A percentile compares a stretch with the other conserved stretches of the same genome.
These are phyloP conservation scores for Allolobophora icterica DNA, from an alignment of 2,888 invertebrate species.

Conservation along the genomic window DNA sequence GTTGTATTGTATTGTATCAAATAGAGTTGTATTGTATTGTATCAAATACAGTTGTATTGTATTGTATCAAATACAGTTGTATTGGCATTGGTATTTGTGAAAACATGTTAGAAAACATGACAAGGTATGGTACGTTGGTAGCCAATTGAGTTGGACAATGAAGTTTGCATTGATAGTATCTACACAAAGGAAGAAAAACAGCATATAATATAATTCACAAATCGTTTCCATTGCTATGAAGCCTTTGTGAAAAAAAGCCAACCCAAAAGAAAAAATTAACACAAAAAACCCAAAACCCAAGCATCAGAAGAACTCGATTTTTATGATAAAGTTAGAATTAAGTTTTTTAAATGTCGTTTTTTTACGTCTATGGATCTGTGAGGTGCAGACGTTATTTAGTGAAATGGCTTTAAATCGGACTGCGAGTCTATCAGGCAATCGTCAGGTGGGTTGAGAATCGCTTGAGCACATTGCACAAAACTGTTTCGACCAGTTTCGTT, in stretches of 20 bases:
- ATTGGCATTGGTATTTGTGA: too few species aligned
- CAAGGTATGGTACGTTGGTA: too few species aligned
- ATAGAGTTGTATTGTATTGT: too few species aligned
- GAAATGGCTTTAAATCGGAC: background rate
- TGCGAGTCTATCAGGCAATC: background rate
- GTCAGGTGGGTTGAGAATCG: background rate
- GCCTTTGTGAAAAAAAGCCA: background rate
- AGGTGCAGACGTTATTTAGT: background rate
- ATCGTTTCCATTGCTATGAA: background rate
- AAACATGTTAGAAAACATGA: too few species aligned
- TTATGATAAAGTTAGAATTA: background rate
- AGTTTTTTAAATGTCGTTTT: background rate
- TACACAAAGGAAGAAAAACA: background rate
- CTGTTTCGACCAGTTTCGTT: background rate
- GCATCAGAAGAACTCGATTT: background rate
- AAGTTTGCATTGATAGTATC: too few species aligned
- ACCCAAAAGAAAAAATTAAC: background rate
- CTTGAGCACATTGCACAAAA: too few species aligned
- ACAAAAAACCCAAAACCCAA: background rate
- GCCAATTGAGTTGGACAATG: too few species aligned
- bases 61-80: too few species aligned
- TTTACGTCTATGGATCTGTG: background rate
- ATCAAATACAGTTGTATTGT: too few species aligned
- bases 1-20: too few species aligned
- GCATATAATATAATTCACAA: background rate